Percentiles rank a stretch among this genome's conserved stretches.
These are phyloP conservation scores for Cinara cedri DNA, from an alignment of 2,888 invertebrate genomes.

Conservation along the genomic window DNA sequence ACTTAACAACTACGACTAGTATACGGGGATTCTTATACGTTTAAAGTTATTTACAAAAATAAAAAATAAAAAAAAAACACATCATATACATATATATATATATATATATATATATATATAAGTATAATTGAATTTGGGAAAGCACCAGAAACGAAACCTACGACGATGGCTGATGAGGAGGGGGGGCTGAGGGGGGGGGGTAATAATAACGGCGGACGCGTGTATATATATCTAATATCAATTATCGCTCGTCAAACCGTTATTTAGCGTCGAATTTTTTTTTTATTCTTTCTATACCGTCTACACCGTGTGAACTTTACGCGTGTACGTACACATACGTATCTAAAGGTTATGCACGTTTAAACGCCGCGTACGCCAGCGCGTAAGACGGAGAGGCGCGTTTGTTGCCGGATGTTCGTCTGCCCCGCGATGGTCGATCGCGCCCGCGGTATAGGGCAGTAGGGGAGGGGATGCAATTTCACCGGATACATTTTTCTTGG, in stretches of 20 bases:
- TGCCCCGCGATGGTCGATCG: too few species aligned
- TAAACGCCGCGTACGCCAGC: not conserved
- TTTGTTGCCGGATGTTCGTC: too few species aligned
- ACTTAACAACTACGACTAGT: constrained; percentile 51
- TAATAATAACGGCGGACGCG: not conserved
- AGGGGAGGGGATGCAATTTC: too few species aligned
- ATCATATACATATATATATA: not conserved
- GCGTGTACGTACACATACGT: too few species aligned
- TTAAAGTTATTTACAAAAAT: constrained; percentile 37
- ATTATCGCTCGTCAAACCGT: too few species aligned
- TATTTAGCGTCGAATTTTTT: not conserved
- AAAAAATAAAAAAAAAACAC: not conserved
- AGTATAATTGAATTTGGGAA: constrained; percentile 7
- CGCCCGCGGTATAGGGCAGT: too few species aligned
- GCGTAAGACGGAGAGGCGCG: not conserved
- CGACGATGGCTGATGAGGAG: not conserved
- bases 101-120: too few species aligned
- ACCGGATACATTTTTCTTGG: too few species aligned
- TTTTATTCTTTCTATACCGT: not conserved
- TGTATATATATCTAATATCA: too few species aligned
- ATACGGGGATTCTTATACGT: constrained; percentile 41
- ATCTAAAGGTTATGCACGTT: too few species aligned
- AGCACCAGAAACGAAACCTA: constrained; percentile 30
- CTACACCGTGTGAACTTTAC: not conserved
- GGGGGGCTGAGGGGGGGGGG: not conserved